These are phyloP conservation scores for Euura saliciscinereae DNA, from an alignment of 1,140 invertebrate species.

Conservation along the genomic window DNA sequence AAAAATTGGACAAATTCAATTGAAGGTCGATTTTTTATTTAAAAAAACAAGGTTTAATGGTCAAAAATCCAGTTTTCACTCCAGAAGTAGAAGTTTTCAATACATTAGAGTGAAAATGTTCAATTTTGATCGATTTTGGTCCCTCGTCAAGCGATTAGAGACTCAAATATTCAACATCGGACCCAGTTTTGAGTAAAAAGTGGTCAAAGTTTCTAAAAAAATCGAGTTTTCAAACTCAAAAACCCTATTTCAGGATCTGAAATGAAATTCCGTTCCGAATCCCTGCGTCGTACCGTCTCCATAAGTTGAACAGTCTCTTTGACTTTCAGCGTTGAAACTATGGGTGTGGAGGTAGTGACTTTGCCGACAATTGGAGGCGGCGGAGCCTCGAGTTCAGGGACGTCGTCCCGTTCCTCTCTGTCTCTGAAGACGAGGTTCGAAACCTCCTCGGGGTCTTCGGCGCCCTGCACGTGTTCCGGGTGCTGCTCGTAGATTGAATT, in stretches of 20 bases:
- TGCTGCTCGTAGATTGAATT: conserved; percentile 21
- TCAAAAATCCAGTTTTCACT: no score
- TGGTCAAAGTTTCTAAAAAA: no score
- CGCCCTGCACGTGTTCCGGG: not conserved
- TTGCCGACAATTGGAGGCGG: conserved; percentile 39
- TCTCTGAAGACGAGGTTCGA: conserved; percentile 21
- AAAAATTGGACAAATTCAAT: no score
- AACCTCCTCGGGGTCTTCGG: not conserved
- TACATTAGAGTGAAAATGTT: not conserved
- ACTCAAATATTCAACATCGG: not conserved
- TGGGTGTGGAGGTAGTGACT: conserved; percentile 26
- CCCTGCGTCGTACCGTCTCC: conserved; percentile 17
- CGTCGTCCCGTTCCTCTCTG: conserved; percentile 24
- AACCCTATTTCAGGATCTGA: no score
- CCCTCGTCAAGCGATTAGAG: not conserved
- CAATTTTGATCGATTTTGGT: not conserved
- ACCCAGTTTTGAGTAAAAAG: no score
- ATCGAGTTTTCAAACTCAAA: no score
- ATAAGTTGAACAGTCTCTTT: conserved; percentile 30
- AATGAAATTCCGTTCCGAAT: no score
- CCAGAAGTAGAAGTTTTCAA: no score
- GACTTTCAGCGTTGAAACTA: conserved; percentile 31
- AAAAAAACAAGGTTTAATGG: no score
- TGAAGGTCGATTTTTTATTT: no score
- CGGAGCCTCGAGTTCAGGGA: conserved; percentile 47